Percentiles rank a stretch among this genome's conserved stretches.
Evolutionary conservation across 2,113 vertebrate species (phyloP).

Genomic region (Tyrannus savana): DNA sequence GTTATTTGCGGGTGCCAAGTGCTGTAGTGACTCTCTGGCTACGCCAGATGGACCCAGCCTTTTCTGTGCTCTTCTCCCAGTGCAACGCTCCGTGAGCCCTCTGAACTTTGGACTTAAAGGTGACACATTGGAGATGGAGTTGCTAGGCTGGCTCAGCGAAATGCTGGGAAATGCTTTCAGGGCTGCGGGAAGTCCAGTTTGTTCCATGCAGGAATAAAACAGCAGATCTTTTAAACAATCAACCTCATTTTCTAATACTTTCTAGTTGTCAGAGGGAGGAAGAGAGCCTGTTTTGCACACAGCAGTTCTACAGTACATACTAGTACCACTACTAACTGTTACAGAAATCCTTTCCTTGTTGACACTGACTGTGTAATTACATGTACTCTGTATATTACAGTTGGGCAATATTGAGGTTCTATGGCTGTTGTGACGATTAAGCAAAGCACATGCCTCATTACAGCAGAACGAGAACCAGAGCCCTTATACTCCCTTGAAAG

Average conservation of each 20-base stretch:
- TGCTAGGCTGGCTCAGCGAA: not conserved
- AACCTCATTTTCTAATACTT: not conserved
- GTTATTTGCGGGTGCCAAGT: not conserved
- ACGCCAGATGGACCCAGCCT: not conserved
- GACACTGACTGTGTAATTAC: not conserved
- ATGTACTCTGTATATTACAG: not conserved
- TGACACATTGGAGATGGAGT: not conserved
- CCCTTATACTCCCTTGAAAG: not conserved
- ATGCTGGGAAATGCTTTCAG: not conserved
- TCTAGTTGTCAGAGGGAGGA: not conserved
- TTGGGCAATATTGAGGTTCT: not conserved
- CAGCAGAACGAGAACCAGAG: not conserved
- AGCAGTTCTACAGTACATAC: not conserved
- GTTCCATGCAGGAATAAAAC: not conserved
- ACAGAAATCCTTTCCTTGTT: not conserved
- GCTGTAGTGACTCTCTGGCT: not conserved
- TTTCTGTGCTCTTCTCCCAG: not conserved
- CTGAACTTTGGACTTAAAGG: not conserved
- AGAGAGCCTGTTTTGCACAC: not conserved
- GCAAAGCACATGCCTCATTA: not conserved
- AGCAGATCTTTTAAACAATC: not conserved
- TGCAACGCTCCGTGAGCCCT: not conserved
- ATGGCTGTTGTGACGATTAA: not conserved
- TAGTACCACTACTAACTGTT: not conserved
- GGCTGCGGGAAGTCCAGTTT: not conserved